Evolutionary conservation across 2,888 invertebrate species (phyloP).

Genomic region (Cataglyphis livida): DNA sequence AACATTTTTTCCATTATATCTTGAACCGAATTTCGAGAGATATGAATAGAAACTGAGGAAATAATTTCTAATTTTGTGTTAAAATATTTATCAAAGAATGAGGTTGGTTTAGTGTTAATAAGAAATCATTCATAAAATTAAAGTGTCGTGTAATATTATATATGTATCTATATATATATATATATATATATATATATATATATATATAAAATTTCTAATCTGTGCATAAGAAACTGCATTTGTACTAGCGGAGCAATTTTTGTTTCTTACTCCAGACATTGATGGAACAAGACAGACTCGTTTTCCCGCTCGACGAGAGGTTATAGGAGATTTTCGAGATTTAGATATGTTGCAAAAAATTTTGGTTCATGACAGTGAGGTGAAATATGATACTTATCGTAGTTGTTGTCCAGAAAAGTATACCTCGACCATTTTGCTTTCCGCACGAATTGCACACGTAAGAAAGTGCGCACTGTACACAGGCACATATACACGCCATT

Average conservation of each 20-base stretch:
- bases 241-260: constrained; percentile 12
- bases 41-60: constrained; percentile 27
- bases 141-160: neutral
- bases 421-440: constrained; percentile 46
- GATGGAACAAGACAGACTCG: constrained; percentile 43
- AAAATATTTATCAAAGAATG: neutral
- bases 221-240: neutral
- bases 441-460: constrained; percentile 48
- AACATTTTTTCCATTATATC: constrained; percentile 36
- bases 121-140: neutral
- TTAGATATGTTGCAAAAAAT: constrained; percentile 45
- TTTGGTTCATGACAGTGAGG: constrained; percentile 44
- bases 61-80: neutral
- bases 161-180: neutral
- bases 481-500: constrained; percentile 27
- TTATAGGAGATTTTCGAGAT: constrained; percentile 45
- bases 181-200: neutral
- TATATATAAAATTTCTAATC: constrained; percentile 6
- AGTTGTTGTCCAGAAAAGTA: constrained; percentile 51
- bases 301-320: constrained; percentile 43
- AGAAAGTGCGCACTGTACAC: constrained; percentile 48
- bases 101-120: constrained; percentile 20
- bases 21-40: constrained; percentile 55
- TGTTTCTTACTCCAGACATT: constrained; percentile 36
- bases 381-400: constrained; percentile 55